Evolutionary conservation across 2,888 invertebrate genomes (phyloP), one percentile per base, ranked within the genome.

Genomic region (Drosophila austrosaltans): DNA sequence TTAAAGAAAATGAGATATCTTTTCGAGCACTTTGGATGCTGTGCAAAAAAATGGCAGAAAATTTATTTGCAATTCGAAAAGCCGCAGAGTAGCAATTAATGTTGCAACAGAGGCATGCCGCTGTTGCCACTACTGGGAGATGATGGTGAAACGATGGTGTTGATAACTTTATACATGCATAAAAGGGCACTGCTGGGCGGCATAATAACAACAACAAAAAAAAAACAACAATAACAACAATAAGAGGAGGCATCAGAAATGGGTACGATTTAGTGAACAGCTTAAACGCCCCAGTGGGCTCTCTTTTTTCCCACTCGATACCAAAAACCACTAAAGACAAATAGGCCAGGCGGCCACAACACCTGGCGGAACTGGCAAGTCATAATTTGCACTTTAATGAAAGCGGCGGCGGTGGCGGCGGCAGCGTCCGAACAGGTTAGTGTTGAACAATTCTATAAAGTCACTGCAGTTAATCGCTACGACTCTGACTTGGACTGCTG

Each of bases 311-410:
- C 72, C 36, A 72, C 53, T 20, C 54, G 12, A n/a, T 32, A 6
- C 58, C 39, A 66, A 58, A 53, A 53, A 56, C 57, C 76, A 75
- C 77, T 79, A 77, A 83, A 87, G 82, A 85, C 86, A 89, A 91
- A 88, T 87, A 84, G 83, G 85, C 75, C 70, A 69, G 75, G 75
- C 76, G 73, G 73, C 66, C 66, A 73, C 86, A 87, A 89, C 90
- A 90, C 90, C 91, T 90, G 90, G 90, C 90, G 91, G 90, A 90
- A 90, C 90, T 90, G 84, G 81, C 89, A 84, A 89, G 78, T 85
- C 90, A 89, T 90, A 90, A 90, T 90, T 90, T 91, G 90, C 89
- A 90, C 89, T 90, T 89, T 89, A 91, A 90, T 89, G 89, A 89
- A 89, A 86, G 89, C 87, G 76, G 76, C 79, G 79, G 71, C 69